A percentile compares a stretch with the other conserved stretches of the same genome.
These are phyloP conservation scores for Archips xylosteana DNA, from an alignment of 2,888 invertebrate species.

Conservation along the genomic window DNA sequence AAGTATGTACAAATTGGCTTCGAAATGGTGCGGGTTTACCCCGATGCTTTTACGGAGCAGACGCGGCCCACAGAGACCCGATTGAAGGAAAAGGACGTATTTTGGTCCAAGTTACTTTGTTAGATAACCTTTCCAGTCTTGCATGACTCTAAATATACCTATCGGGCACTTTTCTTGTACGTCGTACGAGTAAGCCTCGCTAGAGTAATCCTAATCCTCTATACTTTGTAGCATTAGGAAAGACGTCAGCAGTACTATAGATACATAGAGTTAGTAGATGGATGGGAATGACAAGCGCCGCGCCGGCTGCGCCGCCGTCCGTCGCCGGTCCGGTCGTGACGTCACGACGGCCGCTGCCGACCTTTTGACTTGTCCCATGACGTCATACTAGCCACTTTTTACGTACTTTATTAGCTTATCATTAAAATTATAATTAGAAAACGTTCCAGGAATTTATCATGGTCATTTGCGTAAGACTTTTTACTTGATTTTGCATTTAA, in stretches of 20 bases:
- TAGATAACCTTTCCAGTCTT: neutral
- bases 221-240: neutral
- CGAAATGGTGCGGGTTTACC: neutral
- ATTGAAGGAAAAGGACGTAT: conserved; percentile 9
- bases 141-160: neutral
- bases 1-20: neutral
- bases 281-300: conserved; percentile 15
- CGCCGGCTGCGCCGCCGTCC: conserved; percentile 50
- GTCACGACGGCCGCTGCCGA: conserved; percentile 7
- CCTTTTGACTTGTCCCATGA: conserved; percentile 15
- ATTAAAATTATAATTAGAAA: neutral
- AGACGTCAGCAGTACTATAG: conserved; percentile 9
- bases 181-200: neutral
- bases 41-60: conserved; percentile 6
- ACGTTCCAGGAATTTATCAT: neutral
- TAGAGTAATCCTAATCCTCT: neutral
- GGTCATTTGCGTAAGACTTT: neutral
- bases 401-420: neutral
- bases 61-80: conserved; percentile 2
- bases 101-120: conserved; percentile 1
- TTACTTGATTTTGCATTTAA: no score
- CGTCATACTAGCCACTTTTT: conserved; percentile 22
- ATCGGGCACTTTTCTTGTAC: neutral
- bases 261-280: neutral
- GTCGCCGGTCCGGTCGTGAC: conserved; percentile 23